A percentile compares a stretch with the other conserved stretches of the same genome.
Evolutionary conservation across 92 coral and sea anemone species (phyloP).

Genomic region (Umimayanthus chanpuru): DNA sequence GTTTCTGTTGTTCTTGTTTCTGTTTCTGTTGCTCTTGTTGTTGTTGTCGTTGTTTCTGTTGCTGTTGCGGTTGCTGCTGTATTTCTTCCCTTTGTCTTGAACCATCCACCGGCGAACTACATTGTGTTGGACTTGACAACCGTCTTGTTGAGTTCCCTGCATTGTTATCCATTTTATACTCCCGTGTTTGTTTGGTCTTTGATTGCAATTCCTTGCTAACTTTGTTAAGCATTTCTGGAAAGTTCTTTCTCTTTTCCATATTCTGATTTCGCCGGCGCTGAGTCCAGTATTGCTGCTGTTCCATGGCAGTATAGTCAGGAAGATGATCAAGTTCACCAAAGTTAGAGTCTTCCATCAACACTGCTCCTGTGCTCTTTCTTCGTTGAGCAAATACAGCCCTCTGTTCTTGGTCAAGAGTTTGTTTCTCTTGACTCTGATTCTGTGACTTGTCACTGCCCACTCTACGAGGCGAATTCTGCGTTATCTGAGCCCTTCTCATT

Average conservation of each 20-base stretch:
- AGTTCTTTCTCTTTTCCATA: constrained; percentile 19
- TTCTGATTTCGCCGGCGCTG: constrained; percentile 35
- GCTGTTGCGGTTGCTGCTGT: neutral
- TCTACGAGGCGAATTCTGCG: constrained; percentile 33
- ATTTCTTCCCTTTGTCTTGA: neutral
- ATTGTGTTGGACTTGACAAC: neutral
- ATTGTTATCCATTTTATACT: neutral
- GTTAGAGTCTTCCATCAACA: constrained; percentile 9
- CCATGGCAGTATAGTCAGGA: constrained; percentile 41
- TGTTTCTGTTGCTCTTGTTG: neutral
- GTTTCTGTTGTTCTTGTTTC: too few species aligned
- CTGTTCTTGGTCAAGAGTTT: constrained; percentile 31
- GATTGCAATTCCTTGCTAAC: constrained; percentile 1
- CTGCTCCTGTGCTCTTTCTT: constrained; percentile 38
- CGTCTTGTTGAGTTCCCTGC: neutral
- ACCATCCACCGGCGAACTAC: neutral
- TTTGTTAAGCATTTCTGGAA: constrained; percentile 25
- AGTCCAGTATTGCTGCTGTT: constrained; percentile 45
- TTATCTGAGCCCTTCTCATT: constrained; percentile 39
- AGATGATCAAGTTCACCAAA: constrained; percentile 38
- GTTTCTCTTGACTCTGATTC: constrained; percentile 39
- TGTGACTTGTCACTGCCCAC: constrained; percentile 41
- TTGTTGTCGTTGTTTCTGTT: too few species aligned
- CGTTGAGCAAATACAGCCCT: constrained; percentile 6
- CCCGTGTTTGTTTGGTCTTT: neutral